A percentile compares a stretch with the other conserved stretches of the same genome.
Conservation (phyloP, 2,888 invertebrate species). For the Cataglyphis rosenhaueri region DNA sequence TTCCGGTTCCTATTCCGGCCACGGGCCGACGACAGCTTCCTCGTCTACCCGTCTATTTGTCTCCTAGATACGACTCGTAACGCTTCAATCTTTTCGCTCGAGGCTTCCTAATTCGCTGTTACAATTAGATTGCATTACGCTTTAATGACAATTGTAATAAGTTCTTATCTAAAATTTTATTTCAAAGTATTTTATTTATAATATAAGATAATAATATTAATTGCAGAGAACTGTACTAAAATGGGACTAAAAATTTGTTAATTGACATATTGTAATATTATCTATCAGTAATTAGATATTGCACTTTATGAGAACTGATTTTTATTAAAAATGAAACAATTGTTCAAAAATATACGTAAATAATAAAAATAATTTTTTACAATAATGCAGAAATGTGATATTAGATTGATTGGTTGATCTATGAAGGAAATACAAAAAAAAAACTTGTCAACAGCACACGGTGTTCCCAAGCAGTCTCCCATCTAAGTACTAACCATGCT, state of each 20-base stretch:
- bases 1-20: conserved; percentile 23
- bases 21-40: conserved; percentile 47
- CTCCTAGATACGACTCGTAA: conserved; percentile 23
- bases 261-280: not conserved
- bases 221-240: not conserved
- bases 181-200: not conserved
- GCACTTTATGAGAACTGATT: not conserved
- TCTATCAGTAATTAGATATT: too few species aligned
- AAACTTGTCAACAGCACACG: too few species aligned
- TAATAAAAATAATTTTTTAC: too few species aligned
- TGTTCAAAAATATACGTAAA: too few species aligned
- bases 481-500: too few species aligned
- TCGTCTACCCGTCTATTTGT: not conserved
- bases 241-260: not conserved
- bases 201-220: not conserved
- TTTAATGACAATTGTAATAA: not conserved
- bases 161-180: not conserved
- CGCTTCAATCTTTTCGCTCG: not conserved
- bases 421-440: too few species aligned
- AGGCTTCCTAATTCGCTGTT: conserved; percentile 1
- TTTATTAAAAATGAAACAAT: not conserved
- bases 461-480: too few species aligned
- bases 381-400: too few species aligned
- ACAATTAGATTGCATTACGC: not conserved
- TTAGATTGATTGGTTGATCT: too few species aligned